Evolutionary conservation across 2,888 invertebrate genomes (phyloP), one percentile per base, ranked within the genome.

Genomic region (Aspidiotus destructor): DNA sequence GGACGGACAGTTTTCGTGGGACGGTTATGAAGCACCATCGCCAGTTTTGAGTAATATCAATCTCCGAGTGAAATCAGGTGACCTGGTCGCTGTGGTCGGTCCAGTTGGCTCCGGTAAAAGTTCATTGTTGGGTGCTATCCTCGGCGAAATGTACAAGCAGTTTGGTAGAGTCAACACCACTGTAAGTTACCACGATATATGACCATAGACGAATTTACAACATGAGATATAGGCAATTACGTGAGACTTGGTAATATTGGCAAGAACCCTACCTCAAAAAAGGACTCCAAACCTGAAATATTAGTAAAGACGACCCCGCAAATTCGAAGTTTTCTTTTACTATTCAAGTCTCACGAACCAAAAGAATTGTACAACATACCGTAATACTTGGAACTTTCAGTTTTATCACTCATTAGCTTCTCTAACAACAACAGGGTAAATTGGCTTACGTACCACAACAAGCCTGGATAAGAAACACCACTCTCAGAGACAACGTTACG

Each of bases 391-490:
- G 28, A 28, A n/a, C n/a, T n/a, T n/a, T n/a, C n/a, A 28, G 28
- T 28, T 28, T 28, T 28, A 28, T 5, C 28, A 28, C 28, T 28
- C 5, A 28, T 28, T 28, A 28, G 28, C 28, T 28, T 5, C 28
- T 28, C 28, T 28, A 3, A 28, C 28, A 55, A 62, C 60, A 3
- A 13, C 60, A 73, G 79, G 84, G 85, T n/a, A 76, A 79, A 2
- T 77, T 84, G 15, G 94, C 94, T 0, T 95, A 93, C 77, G 93
- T 94, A 1, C 85, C 95, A 0, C 96, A 96, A 75, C 93, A 94
- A 79, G 94, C 97, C 0, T 98, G 98, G 98, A 97, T 98, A 69
- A 97, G 97, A 79, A 98, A 98, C 79, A 89, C 91, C 5, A 93
- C 95, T 0, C 79, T 98, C 41, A 85, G 87, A 74, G 89, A 96